Base-by-base conservation (phyloP, 2,797 vertebrate genomes). In the Stomatorhinus walkeri region DNA sequence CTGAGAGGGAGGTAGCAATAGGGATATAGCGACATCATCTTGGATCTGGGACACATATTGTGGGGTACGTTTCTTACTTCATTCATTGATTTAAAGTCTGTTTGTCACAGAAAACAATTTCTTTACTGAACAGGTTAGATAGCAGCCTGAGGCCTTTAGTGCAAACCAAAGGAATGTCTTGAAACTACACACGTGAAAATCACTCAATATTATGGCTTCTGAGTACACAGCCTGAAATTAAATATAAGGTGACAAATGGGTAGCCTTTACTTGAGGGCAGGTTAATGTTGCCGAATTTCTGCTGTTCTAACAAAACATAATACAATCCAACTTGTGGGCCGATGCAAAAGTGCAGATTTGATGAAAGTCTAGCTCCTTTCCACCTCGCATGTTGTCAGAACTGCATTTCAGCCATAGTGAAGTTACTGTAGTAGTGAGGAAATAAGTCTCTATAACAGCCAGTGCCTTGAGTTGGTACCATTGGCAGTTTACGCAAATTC, bases 11-110 rank as follows among this genome's bases (percentile, higher is more conserved):
- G 40, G 49, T 64, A 83, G 40, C 16, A 79, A 32, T 10, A 40
- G 24, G 43, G 19, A 68, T n/a, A 24, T 48, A 51, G 40, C 40
- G 22, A 51, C 56, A 68, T 85, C 64, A 54, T n/a, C 84, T 85
- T 87, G 59, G 54, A 87, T 46, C 49, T n/a, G 51, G 61, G 79
- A n/a, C 85, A 24, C 76, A 56, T 64, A 68, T 89, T 84, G 85
- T 61, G 85, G 84, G 28, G 64, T 49, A 59, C 64, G 81, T 52
- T 87, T 86, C 61, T 81, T 59, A 52, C 40, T 87, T 87, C 68
- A 46, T 83, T 64, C 48, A 19, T 28, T 87, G 51, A 56, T 36
- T 87, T 40, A 87, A 12, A 56, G 85, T 36, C 48, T 36, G 12
- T 40, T 54, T n/a, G 51, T 40, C 32, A 87, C 19, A 59, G 85